A percentile compares a stretch with the other conserved stretches of the same genome.
phyloP scores from a whole-genome alignment of 2,797 vertebrate genomes.

The Eulemur mongoz region DNA sequence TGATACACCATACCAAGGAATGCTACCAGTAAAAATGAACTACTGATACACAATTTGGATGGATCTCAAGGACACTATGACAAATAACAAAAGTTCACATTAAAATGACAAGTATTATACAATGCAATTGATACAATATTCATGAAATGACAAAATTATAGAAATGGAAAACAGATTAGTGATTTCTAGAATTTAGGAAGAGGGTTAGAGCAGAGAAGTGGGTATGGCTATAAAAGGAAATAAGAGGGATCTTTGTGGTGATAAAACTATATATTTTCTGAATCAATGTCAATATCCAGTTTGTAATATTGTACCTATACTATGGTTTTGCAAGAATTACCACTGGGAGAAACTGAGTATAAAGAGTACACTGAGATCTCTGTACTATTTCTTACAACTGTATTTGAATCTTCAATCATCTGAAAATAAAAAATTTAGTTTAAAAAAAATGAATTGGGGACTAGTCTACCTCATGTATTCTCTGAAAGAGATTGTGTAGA shows the following conservation, averaged over 20 bases:
- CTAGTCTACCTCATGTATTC: not conserved
- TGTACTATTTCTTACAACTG: not conserved
- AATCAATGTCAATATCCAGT: not conserved
- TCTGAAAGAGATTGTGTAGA: not conserved
- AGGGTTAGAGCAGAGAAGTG: not conserved
- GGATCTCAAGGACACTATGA: not conserved
- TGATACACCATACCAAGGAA: not conserved
- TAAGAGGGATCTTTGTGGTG: not conserved
- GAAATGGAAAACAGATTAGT: not conserved
- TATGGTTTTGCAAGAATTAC: not conserved
- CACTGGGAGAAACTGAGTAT: not conserved
- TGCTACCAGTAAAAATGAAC: not conserved
- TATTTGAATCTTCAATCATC: not conserved
- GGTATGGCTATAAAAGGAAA: not conserved
- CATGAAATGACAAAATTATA: not conserved
- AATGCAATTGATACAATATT: too few species aligned
- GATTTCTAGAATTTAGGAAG: not conserved
- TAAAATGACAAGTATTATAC: not conserved
- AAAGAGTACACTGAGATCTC: not conserved
- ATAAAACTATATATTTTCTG: not conserved
- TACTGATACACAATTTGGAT: not conserved
- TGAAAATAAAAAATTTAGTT: not conserved
- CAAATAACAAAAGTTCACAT: not conserved
- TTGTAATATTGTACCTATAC: not conserved
- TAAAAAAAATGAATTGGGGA: not conserved